phyloP scores from a whole-genome alignment of 2,888 invertebrate genomes.

The Bimastos eiseni region DNA sequence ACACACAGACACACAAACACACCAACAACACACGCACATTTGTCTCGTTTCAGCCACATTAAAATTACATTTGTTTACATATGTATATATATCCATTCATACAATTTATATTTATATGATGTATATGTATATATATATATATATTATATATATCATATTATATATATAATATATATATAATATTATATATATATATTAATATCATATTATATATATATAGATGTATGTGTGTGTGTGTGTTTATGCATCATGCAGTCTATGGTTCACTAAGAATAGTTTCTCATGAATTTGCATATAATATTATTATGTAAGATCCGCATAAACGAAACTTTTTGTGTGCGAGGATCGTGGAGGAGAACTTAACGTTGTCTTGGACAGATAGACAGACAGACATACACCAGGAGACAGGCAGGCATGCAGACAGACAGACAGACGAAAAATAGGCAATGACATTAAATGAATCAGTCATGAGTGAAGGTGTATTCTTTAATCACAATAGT shows the following conservation, averaged over 20 bases:
- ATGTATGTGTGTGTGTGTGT: too few species aligned
- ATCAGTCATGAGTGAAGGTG: too few species aligned
- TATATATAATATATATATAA: too few species aligned
- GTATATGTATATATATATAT: not conserved
- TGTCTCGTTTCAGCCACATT: not conserved
- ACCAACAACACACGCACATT: not conserved
- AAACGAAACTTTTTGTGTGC: not conserved
- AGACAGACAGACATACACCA: not conserved
- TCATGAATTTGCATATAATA: too few species aligned
- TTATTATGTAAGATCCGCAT: too few species aligned
- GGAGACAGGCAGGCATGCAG: not conserved
- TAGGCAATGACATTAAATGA: not conserved
- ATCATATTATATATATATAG: too few species aligned
- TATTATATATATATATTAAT: too few species aligned
- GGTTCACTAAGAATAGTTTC: too few species aligned
- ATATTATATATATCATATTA: too few species aligned
- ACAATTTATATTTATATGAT: too few species aligned
- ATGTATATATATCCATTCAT: not conserved
- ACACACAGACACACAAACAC: not conserved
- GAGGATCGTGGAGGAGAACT: not conserved
- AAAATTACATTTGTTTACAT: not conserved
- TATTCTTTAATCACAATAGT: too few species aligned
- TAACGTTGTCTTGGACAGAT: not conserved
- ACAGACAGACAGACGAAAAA: not conserved
- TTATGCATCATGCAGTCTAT: too few species aligned